A percentile compares a stretch with the other conserved stretches of the same genome.
Evolutionary conservation across 2,888 invertebrate genomes (phyloP).

Genomic region (Orthosia gothica): DNA sequence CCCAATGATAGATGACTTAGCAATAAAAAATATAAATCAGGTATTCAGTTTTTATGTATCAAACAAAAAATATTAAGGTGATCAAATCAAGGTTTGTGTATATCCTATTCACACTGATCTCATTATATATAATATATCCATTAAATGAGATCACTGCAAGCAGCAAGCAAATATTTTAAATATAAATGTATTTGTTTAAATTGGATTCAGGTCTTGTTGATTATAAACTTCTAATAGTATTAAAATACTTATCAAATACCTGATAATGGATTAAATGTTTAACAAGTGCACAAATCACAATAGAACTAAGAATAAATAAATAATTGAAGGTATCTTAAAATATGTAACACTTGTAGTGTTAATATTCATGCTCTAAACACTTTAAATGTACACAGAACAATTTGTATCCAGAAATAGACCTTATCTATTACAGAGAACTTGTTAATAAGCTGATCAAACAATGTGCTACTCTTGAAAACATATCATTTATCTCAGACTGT

Average conservation of each 20-base stretch:
- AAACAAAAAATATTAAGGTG: neutral
- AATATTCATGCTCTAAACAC: constrained; percentile 7
- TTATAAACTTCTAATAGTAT: neutral
- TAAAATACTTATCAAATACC: constrained; percentile 16
- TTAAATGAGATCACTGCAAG: neutral
- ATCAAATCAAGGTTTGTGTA: too few relatives aligned
- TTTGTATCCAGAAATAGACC: constrained; percentile 48
- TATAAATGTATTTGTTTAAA: too few relatives aligned
- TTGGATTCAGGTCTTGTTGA: neutral
- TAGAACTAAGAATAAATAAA: neutral
- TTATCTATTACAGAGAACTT: constrained; percentile 53
- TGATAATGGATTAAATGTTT: too few relatives aligned
- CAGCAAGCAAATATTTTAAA: neutral
- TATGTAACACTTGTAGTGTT: neutral
- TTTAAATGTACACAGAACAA: constrained; percentile 23
- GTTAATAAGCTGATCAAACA: constrained; percentile 59
- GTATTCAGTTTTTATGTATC: neutral
- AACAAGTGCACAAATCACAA: neutral
- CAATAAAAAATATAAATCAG: constrained; percentile 4
- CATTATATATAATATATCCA: too few relatives aligned
- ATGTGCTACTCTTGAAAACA: constrained; percentile 33
- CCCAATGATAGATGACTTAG: neutral
- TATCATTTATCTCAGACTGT: constrained; percentile 49
- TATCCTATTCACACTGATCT: too few relatives aligned
- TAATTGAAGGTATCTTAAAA: neutral